Percentiles rank a stretch among this genome's conserved stretches.
phyloP scores from a whole-genome alignment of 2,888 invertebrate genomes.

The Oscheius sp. region DNA sequence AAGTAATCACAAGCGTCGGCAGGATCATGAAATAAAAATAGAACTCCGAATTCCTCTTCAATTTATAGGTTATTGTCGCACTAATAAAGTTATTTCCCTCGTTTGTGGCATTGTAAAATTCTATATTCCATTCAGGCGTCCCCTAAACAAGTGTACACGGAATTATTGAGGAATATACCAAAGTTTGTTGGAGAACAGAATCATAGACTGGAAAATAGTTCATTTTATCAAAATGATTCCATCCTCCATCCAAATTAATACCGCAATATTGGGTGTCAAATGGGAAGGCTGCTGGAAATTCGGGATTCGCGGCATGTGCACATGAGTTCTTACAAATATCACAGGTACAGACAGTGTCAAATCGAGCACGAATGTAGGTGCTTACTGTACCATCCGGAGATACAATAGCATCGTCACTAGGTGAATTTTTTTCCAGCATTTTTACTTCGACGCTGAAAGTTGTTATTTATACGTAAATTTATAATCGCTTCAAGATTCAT shows the following conservation, averaged over 20 bases:
- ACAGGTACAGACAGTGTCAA: constrained; percentile 10
- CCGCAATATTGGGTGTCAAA: constrained; percentile 22
- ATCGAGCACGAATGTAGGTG: neutral
- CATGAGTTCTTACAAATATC: neutral
- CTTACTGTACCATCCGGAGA: neutral
- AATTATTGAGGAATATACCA: too few relatives aligned
- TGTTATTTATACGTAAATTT: too few relatives aligned
- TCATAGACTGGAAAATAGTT: neutral
- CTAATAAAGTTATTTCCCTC: too few relatives aligned
- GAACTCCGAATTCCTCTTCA: constrained; percentile 1
- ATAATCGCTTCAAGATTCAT: too few relatives aligned
- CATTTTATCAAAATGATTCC: neutral
- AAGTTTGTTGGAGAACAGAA: too few relatives aligned
- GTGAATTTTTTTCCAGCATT: neutral
- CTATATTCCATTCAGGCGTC: constrained; percentile 10
- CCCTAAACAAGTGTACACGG: too few relatives aligned
- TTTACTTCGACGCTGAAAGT: constrained; percentile 10
- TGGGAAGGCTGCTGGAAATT: constrained; percentile 7
- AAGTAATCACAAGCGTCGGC: neutral
- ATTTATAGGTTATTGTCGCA: neutral
- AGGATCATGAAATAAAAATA: constrained; percentile 10
- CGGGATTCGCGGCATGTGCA: too few relatives aligned
- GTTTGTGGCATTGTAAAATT: neutral
- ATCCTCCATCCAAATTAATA: neutral
- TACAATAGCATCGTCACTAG: constrained; percentile 1